Conservation (phyloP, 2,888 invertebrate genomes). For the Hipparchia semele region DNA sequence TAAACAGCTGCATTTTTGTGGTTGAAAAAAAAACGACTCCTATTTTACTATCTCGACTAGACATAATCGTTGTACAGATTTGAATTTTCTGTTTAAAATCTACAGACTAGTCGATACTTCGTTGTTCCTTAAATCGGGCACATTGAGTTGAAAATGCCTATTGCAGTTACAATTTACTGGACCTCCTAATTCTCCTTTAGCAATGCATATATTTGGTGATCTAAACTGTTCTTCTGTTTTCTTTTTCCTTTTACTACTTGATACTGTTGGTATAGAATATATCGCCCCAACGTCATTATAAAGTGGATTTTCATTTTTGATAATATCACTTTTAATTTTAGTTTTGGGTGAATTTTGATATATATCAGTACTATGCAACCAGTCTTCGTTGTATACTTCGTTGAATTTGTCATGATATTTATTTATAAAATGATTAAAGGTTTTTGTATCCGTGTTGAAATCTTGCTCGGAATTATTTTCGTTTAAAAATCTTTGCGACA, state of each 20-base stretch:
- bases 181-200: slow-evolving; percentile 67
- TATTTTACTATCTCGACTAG: slow-evolving; percentile 65
- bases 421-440: slow-evolving; percentile 60
- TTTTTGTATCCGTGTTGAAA: slow-evolving; percentile 58
- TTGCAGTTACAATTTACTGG: slow-evolving; percentile 71
- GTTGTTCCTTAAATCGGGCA: slow-evolving; percentile 66
- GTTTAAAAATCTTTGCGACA: slow-evolving; percentile 69
- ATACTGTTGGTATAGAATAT: slow-evolving; percentile 57
- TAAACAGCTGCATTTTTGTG: slow-evolving; percentile 25
- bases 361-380: slow-evolving; percentile 52
- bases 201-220: slow-evolving; percentile 74
- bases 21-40: slow-evolving; percentile 21
- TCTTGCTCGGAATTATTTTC: slow-evolving; percentile 64
- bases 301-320: slow-evolving; percentile 46
- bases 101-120: slow-evolving; percentile 72
- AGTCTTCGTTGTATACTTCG: slow-evolving; percentile 60
- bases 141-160: slow-evolving; percentile 74
- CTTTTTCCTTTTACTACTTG: slow-evolving; percentile 58
- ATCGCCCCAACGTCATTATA: slow-evolving; percentile 51
- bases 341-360: slow-evolving; percentile 58
- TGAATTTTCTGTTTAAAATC: slow-evolving; percentile 34
- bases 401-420: slow-evolving; percentile 51
- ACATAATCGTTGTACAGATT: slow-evolving; percentile 45
- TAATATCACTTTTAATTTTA: slow-evolving; percentile 54
- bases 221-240: slow-evolving; percentile 62